A percentile compares a stretch with the other conserved stretches of the same genome.
These are phyloP conservation scores for Tadarida brasiliensis DNA, from an alignment of 2,797 vertebrate genomes.

Conservation along the genomic window DNA sequence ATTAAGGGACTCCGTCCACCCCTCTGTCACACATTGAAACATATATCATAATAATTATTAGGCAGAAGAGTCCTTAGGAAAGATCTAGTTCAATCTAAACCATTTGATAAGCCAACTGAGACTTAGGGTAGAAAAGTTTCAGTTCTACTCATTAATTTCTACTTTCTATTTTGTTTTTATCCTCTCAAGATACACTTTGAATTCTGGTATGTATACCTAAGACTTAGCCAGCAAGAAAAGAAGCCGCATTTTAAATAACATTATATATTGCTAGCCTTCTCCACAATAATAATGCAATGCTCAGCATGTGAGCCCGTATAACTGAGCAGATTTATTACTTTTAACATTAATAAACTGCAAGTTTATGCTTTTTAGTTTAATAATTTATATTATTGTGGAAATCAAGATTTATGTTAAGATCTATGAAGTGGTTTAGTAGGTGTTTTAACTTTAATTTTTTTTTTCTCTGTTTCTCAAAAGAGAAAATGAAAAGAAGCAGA, in stretches of 20 bases:
- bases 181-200: neutral
- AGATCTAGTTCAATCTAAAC: neutral
- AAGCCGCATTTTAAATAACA: slow-evolving; percentile 60
- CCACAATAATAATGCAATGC: slow-evolving; percentile 26
- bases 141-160: neutral
- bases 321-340: slow-evolving; percentile 70
- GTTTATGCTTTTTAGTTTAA: slow-evolving; percentile 71
- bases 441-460: slow-evolving; percentile 25
- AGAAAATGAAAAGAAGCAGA: neutral
- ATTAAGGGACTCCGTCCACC: neutral
- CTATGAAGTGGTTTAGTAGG: slow-evolving; percentile 54
- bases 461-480: neutral
- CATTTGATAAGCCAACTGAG: neutral
- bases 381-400: slow-evolving; percentile 66
- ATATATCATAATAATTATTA: neutral
- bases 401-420: slow-evolving; percentile 70
- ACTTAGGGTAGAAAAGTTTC: neutral
- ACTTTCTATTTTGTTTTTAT: neutral
- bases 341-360: slow-evolving; percentile 70
- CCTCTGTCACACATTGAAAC: neutral
- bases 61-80: neutral
- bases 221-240: slow-evolving; percentile 54
- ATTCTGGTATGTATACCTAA: neutral
- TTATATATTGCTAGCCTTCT: neutral
- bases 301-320: slow-evolving; percentile 17